These are phyloP conservation scores for Hedychridium roseum DNA, from an alignment of 2,888 invertebrate genomes.

Conservation along the genomic window DNA sequence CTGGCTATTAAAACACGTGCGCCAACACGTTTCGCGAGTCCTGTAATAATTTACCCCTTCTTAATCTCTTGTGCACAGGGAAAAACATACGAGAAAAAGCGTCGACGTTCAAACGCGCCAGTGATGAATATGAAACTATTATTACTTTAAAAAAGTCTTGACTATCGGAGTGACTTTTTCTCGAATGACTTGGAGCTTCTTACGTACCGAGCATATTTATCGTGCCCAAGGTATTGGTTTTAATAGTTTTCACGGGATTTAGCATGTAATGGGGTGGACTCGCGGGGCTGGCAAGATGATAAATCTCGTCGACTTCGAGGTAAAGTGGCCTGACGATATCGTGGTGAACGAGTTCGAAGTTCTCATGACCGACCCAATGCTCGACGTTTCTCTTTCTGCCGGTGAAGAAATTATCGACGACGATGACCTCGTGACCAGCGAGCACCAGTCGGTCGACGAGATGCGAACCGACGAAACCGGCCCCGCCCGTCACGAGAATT, in stretches of 20 bases:
- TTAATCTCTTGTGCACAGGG: too few species aligned
- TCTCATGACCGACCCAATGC: constrained; percentile 99
- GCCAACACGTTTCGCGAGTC: constrained; percentile 90
- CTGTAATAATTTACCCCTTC: too few species aligned
- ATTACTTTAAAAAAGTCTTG: too few species aligned
- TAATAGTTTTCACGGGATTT: constrained; percentile 99
- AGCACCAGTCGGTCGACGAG: constrained; percentile 95
- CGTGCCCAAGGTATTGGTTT: constrained; percentile 97
- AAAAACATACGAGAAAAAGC: too few species aligned
- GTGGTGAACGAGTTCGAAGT: constrained; percentile 98
- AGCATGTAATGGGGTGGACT: constrained; percentile 99
- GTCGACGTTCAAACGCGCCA: too few species aligned
- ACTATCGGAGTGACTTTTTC: too few species aligned
- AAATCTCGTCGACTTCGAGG: constrained; percentile 97
- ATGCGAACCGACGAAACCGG: constrained; percentile 99
- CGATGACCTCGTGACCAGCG: constrained; percentile 95
- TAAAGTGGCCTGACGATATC: constrained; percentile 98
- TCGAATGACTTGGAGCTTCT: too few species aligned
- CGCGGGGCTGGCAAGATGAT: constrained; percentile 98
- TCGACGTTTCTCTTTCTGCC: constrained; percentile 96
- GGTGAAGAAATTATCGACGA: constrained; percentile 98
- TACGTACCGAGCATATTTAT: constrained; percentile 86
- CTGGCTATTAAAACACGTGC: constrained; percentile 95
- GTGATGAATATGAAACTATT: too few species aligned
- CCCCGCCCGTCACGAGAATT: constrained; percentile 95